Evolutionary conservation across 2,888 invertebrate genomes (phyloP).

Genomic region (Phortica okadai): DNA sequence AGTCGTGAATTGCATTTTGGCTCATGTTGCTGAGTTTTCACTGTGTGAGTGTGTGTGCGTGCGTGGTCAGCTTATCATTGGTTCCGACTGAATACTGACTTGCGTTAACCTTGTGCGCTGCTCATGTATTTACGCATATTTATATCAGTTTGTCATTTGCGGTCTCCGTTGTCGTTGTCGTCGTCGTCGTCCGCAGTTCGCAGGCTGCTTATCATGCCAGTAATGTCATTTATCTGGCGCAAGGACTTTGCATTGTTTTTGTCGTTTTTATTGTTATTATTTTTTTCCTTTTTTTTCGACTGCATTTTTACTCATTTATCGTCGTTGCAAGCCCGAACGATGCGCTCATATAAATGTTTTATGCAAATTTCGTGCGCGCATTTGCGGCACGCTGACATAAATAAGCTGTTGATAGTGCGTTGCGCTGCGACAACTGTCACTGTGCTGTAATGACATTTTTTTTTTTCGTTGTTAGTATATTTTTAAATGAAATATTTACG

Average conservation of each 20-base stretch:
- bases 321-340: background rate
- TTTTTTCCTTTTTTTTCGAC: background rate
- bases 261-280: background rate
- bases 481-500: background rate
- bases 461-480: background rate
- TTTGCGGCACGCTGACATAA: slow-evolving; percentile 11
- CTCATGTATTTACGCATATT: background rate
- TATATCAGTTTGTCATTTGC: background rate
- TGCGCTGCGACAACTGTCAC: background rate
- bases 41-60: background rate
- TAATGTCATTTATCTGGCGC: slow-evolving; percentile 29
- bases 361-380: slow-evolving; percentile 19
- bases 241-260: slow-evolving; percentile 17
- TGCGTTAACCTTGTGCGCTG: slow-evolving; percentile 13
- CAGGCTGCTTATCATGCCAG: slow-evolving; percentile 27
- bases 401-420: slow-evolving; percentile 28
- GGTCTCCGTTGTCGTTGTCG: background rate
- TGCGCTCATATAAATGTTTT: background rate
- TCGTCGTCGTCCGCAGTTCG: background rate
- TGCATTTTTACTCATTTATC: background rate
- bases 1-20: background rate
- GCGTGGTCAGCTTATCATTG: background rate
- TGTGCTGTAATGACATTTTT: background rate
- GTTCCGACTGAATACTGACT: background rate
- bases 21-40: background rate